These are phyloP conservation scores for Silurus aristotelis DNA, from an alignment of 2,797 vertebrate species.

Conservation along the genomic window DNA sequence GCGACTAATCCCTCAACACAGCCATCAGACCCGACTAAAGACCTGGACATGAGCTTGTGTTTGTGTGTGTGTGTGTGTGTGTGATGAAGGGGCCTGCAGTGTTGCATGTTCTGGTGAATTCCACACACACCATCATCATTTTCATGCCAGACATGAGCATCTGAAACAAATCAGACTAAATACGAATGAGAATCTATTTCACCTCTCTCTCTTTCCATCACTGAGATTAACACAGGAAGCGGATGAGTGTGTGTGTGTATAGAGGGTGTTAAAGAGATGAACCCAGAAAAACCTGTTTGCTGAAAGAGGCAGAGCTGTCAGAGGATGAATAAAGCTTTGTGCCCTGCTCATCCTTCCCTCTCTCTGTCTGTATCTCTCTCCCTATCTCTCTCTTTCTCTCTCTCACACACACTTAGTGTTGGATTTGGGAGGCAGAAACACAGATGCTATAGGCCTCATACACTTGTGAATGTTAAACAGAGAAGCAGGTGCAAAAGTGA, in stretches of 20 bases:
- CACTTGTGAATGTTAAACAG: slow-evolving; percentile 73
- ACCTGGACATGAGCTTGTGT: not conserved
- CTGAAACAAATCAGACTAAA: slow-evolving; percentile 1
- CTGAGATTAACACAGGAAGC: slow-evolving; percentile 6
- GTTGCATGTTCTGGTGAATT: not conserved
- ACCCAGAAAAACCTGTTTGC: slow-evolving; percentile 32
- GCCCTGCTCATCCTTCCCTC: not conserved
- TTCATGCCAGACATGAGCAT: not conserved
- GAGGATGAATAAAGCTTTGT: slow-evolving; percentile 34
- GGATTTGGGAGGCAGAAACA: slow-evolving; percentile 38
- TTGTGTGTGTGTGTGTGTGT: not conserved
- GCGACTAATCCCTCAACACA: no score
- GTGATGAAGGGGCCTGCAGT: not conserved
- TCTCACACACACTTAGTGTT: slow-evolving; percentile 19
- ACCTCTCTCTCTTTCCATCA: not conserved
- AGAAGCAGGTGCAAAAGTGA: slow-evolving; percentile 67
- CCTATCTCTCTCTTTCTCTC: not conserved
- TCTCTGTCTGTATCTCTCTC: not conserved
- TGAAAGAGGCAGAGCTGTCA: slow-evolving; percentile 31
- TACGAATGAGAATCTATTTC: not conserved
- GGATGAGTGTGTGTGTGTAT: slow-evolving; percentile 5
- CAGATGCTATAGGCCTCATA: slow-evolving; percentile 65
- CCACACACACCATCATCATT: not conserved
- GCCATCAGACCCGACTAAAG: no score
- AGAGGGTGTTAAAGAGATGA: slow-evolving; percentile 22